These are phyloP conservation scores for Epinephelus fuscoguttatus DNA, from an alignment of 2,113 vertebrate genomes.

Conservation along the genomic window DNA sequence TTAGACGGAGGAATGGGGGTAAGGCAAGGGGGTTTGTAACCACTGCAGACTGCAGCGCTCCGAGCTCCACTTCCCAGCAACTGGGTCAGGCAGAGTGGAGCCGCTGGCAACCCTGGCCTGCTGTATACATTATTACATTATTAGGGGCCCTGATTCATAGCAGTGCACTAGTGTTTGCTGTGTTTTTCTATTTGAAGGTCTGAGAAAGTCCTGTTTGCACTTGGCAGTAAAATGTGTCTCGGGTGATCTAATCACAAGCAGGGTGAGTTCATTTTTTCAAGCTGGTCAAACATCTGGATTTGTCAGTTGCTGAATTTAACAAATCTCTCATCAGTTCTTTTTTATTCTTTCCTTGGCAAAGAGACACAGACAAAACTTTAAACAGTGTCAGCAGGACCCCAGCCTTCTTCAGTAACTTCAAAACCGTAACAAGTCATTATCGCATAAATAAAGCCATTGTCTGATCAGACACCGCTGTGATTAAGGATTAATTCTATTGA, in stretches of 20 bases:
- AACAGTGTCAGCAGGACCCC: not conserved
- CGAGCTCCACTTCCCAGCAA: conserved; percentile 30
- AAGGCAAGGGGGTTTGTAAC: conserved; percentile 71
- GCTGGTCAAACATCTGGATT: conserved; percentile 7
- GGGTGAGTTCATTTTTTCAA: not conserved
- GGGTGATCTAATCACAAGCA: not conserved
- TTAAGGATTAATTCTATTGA: not conserved
- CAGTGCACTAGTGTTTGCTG: not conserved
- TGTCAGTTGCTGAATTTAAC: too few relatives aligned
- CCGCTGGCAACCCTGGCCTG: conserved; percentile 29
- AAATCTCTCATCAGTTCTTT: not conserved
- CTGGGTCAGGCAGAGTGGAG: conserved; percentile 45
- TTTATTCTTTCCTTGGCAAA: too few relatives aligned
- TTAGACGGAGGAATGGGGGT: conserved; percentile 80
- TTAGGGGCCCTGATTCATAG: not conserved
- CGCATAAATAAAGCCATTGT: not conserved
- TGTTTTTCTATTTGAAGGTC: not conserved
- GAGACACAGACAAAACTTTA: too few relatives aligned
- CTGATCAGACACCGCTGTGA: too few relatives aligned
- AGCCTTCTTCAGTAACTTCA: not conserved
- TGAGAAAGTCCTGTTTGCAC: conserved; percentile 1
- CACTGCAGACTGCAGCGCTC: conserved; percentile 5
- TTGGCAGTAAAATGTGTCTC: not conserved
- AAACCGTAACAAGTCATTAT: not conserved
- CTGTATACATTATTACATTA: conserved; percentile 13